phyloP scores from a whole-genome alignment of 2,797 vertebrate genomes.

The Alfaro cultratus region DNA sequence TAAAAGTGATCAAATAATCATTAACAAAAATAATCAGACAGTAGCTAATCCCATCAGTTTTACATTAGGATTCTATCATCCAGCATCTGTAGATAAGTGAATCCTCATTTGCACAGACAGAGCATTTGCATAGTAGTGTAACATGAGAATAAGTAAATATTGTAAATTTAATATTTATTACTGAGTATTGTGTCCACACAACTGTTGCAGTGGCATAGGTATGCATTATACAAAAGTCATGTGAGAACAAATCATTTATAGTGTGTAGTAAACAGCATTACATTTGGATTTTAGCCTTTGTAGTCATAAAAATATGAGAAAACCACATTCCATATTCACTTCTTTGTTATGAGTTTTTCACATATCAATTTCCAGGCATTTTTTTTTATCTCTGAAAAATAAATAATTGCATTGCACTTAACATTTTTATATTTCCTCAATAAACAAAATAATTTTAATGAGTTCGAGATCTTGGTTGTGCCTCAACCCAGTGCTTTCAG shows the following conservation, averaged over 20 bases:
- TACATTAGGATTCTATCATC: neutral
- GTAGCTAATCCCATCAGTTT: neutral
- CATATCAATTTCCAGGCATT: neutral
- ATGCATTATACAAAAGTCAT: neutral
- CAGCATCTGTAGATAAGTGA: neutral
- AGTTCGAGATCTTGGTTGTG: neutral
- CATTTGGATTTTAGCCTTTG: neutral
- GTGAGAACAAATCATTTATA: neutral
- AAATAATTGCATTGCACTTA: neutral
- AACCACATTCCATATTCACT: neutral
- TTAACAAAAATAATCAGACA: neutral
- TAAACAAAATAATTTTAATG: neutral
- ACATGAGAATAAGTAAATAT: neutral
- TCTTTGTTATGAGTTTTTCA: neutral
- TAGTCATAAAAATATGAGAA: neutral
- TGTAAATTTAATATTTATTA: neutral
- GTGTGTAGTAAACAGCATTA: neutral
- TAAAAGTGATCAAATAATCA: neutral
- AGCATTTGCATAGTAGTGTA: neutral
- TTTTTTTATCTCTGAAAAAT: neutral
- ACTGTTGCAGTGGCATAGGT: neutral
- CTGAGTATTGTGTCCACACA: neutral
- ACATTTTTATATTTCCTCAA: neutral
- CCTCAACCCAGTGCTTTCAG: neutral
- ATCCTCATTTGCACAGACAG: neutral